These are phyloP conservation scores for Acanthoscelides obtectus DNA, from an alignment of 2,888 invertebrate species.

Conservation along the genomic window DNA sequence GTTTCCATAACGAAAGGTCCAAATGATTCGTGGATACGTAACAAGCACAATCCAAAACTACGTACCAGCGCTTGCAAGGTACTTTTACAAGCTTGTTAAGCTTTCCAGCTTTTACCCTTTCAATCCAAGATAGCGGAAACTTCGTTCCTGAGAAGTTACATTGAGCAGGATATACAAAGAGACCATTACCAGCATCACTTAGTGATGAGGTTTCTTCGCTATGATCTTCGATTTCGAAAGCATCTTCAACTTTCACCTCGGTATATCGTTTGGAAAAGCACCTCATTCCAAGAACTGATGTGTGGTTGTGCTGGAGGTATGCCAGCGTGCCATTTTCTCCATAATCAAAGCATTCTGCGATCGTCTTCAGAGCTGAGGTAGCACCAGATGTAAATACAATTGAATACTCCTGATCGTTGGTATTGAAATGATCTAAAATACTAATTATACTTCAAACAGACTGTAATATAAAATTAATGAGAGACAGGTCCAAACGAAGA, in stretches of 20 bases:
- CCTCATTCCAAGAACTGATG: conserved; percentile 91
- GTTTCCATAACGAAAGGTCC: conserved; percentile 65
- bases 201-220: background rate
- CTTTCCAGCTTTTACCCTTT: conserved; percentile 57
- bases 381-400: conserved; percentile 93
- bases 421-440: conserved; percentile 80
- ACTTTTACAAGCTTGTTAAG: conserved; percentile 45
- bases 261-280: conserved; percentile 60
- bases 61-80: conserved; percentile 57
- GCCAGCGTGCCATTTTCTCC: conserved; percentile 54
- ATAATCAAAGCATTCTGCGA: conserved; percentile 78
- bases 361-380: conserved; percentile 78
- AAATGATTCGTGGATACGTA: conserved; percentile 73
- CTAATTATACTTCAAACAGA: conserved; percentile 53
- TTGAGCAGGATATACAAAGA: conserved; percentile 87
- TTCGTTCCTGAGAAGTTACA: conserved; percentile 94
- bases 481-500: too few relatives aligned
- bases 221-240: conserved; percentile 42
- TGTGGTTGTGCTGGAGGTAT: conserved; percentile 88
- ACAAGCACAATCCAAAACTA: conserved; percentile 82
- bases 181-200: conserved; percentile 47
- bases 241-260: conserved; percentile 57
- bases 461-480: too few relatives aligned
- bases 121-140: conserved; percentile 74
- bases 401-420: conserved; percentile 72